phyloP scores from a whole-genome alignment of 2,888 invertebrate genomes.

The Palloptera scutellata region DNA sequence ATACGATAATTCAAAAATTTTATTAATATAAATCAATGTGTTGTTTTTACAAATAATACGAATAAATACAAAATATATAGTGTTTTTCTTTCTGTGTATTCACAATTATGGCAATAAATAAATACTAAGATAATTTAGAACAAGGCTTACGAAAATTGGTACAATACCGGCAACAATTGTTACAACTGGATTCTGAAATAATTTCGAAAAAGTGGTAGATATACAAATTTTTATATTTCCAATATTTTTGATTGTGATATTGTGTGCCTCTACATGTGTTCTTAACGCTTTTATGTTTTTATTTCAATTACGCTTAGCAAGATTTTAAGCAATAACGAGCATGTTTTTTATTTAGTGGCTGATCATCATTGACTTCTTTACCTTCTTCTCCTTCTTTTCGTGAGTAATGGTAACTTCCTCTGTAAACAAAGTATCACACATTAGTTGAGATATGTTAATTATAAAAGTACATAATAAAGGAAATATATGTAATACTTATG shows the following conservation, averaged over 20 bases:
- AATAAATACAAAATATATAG: slow-evolving; percentile 16
- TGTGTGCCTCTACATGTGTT: background rate
- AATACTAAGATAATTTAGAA: slow-evolving; percentile 50
- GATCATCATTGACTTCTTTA: slow-evolving; percentile 60
- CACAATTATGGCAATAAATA: slow-evolving; percentile 46
- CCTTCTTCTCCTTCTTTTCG: slow-evolving; percentile 59
- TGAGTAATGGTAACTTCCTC: slow-evolving; percentile 60
- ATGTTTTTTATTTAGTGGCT: slow-evolving; percentile 48
- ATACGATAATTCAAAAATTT: slow-evolving; percentile 21
- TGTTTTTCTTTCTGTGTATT: slow-evolving; percentile 6
- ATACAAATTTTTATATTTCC: slow-evolving; percentile 14
- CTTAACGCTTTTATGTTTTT: background rate
- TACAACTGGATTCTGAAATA: slow-evolving; percentile 50
- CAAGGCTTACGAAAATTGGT: slow-evolving; percentile 49
- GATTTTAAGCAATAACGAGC: slow-evolving; percentile 9
- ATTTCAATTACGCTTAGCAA: too few species aligned
- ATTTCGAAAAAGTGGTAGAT: slow-evolving; percentile 32
- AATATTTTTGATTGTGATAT: slow-evolving; percentile 21
- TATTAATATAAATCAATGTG: slow-evolving; percentile 29
- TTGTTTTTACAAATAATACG: slow-evolving; percentile 15
- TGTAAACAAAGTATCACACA: slow-evolving; percentile 33
- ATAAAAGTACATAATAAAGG: background rate
- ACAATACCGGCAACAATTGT: slow-evolving; percentile 47
- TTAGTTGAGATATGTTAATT: background rate
- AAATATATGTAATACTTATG: background rate